Conservation (phyloP, 2,888 invertebrate species). For the Drosophila limbata region DNA sequence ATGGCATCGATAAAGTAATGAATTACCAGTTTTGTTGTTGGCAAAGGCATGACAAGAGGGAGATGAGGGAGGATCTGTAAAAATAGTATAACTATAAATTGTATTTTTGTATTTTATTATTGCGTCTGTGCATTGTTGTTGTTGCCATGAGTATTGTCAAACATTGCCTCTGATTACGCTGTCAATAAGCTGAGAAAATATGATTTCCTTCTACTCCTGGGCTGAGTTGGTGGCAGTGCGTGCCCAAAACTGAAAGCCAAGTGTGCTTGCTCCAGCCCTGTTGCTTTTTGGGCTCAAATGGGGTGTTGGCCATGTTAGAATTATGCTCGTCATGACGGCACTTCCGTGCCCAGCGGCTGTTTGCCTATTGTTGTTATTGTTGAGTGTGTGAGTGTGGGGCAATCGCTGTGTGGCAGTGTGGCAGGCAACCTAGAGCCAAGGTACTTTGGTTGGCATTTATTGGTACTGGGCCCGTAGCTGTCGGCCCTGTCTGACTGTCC, state of each 20-base stretch:
- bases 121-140: conserved; percentile 53
- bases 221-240: conserved; percentile 23
- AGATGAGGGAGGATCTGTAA: conserved; percentile 24
- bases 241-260: conserved; percentile 36
- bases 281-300: conserved; percentile 48
- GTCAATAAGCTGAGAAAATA: conserved; percentile 80
- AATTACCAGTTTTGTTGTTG: conserved; percentile 70
- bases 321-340: conserved; percentile 83
- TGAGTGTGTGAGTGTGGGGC: conserved; percentile 4
- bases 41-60: not conserved
- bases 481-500: conserved; percentile 45
- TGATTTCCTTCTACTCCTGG: conserved; percentile 57
- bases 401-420: conserved; percentile 7
- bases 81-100: conserved; percentile 71
- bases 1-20: conserved; percentile 83
- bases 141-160: conserved; percentile 55
- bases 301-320: conserved; percentile 73
- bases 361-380: conserved; percentile 59
- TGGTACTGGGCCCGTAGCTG: conserved; percentile 55
- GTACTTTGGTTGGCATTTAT: conserved; percentile 59
- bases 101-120: conserved; percentile 76
- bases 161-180: conserved; percentile 77
- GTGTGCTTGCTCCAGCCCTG: conserved; percentile 43
- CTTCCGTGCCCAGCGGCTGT: conserved; percentile 68
- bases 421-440: conserved; percentile 37